Evolutionary conservation across 2,888 invertebrate species (phyloP).

Genomic region (Agrochola litura): DNA sequence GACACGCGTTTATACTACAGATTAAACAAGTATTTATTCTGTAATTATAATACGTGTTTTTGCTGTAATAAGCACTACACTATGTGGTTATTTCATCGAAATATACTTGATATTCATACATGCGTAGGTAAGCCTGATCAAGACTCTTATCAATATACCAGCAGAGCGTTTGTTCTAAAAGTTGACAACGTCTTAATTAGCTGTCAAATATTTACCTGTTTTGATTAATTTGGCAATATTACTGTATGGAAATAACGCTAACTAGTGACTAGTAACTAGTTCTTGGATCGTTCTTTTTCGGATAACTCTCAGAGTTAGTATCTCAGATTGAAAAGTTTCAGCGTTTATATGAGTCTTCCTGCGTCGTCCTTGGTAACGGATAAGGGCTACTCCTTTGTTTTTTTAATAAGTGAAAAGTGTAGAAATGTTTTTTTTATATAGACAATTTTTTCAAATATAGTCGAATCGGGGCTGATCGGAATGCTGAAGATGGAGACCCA

Average conservation of each 20-base stretch:
- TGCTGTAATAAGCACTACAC: slow-evolving; percentile 21
- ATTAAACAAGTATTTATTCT: slow-evolving; percentile 45
- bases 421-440: too few relatives aligned
- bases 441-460: too few relatives aligned
- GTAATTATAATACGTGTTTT: slow-evolving; percentile 29
- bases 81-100: slow-evolving; percentile 17
- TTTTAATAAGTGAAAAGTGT: not conserved
- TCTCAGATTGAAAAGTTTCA: too few relatives aligned
- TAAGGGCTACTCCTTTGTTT: not conserved
- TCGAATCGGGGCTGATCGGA: not conserved
- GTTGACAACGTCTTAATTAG: too few relatives aligned
- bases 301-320: not conserved
- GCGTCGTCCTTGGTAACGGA: not conserved
- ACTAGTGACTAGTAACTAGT: too few relatives aligned
- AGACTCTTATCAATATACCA: not conserved
- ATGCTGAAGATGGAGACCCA: not conserved
- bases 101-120: not conserved
- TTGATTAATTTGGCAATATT: too few relatives aligned
- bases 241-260: too few relatives aligned
- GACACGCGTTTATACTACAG: slow-evolving; percentile 62
- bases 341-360: not conserved
- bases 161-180: too few relatives aligned
- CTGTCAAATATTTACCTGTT: too few relatives aligned
- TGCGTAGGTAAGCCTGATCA: not conserved
- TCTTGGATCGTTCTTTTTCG: not conserved